A percentile compares a stretch with the other conserved stretches of the same genome.
Conservation (phyloP, 2,797 vertebrate genomes). For the Argyrosomus regius region DNA sequence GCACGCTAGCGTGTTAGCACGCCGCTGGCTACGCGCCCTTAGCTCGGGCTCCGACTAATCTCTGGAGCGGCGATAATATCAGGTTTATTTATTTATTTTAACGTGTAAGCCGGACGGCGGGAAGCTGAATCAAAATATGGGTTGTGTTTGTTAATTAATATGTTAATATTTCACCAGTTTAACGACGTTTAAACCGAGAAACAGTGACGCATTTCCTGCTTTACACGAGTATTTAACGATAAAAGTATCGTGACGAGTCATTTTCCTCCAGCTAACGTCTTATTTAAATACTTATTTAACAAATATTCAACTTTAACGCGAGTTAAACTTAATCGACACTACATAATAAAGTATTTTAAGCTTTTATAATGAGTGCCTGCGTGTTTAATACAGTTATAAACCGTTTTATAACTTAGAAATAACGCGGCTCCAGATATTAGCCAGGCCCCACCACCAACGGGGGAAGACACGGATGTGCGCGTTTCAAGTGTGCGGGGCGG, state of each 20-base stretch:
- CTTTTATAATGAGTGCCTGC: accelerated
- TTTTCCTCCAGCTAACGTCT: not conserved
- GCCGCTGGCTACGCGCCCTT: conserved; percentile 61
- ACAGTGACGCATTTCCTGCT: conserved; percentile 35
- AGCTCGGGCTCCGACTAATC: conserved; percentile 57
- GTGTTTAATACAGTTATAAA: accelerated
- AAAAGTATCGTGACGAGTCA: conserved; percentile 15
- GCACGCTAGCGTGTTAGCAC: conserved; percentile 49
- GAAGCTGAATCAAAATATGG: accelerated
- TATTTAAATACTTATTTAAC: accelerated
- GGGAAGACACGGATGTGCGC: not conserved
- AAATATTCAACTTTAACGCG: accelerated
- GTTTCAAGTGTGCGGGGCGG: not conserved
- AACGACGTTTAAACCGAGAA: accelerated
- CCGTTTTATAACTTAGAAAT: not conserved
- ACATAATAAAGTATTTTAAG: accelerated
- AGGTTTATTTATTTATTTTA: accelerated
- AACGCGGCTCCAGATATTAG: conserved; percentile 38
- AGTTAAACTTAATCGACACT: accelerated
- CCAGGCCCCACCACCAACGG: conserved; percentile 22
- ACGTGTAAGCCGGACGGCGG: accelerated
- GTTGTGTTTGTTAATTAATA: accelerated
- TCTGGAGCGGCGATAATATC: conserved; percentile 11
- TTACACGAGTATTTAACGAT: not conserved
- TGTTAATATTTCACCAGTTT: accelerated